Base-by-base conservation (phyloP, 2,797 vertebrate genomes). In the Muscicapa comitata region DNA sequence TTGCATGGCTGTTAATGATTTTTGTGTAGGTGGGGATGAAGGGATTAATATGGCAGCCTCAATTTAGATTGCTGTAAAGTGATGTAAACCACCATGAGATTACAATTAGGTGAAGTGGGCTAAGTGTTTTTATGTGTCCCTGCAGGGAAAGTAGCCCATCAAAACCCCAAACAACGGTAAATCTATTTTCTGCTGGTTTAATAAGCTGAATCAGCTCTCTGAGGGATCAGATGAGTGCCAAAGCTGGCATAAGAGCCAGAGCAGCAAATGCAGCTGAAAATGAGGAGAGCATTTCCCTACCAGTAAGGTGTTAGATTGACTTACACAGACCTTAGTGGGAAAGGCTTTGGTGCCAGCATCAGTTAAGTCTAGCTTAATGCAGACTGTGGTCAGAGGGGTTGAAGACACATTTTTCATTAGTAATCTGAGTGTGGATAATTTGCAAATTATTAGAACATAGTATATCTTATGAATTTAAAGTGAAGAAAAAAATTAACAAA, bases 91-190 rank as follows among this genome's bases (percentile, higher is more conserved):
- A 78, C 43, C 29, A 29, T 59, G 43, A 81, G 70, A 58, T 4
- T 72, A 66, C 83, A 93, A 75, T 92, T 78, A 88, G 35, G 62
- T 70, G 73, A 94, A 93, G 81, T 33, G 29, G 45, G 24, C 57
- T 76, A 76, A 94, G 82, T 86, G 88, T 11, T 94, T 92, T 91
- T 82, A 73, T 90, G n/a, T 78, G 79, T 88, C 73, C 62, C 76
- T 84, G 14, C 38, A 59, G 72, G 65, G 92, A 71, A 91, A 92
- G 54, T 53, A 86, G 50, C 58, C 63, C 40, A 85, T 88, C 59
- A 63, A 82, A 89, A 62, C 53, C 59, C 47, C n/a, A 43, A 88
- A 67, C 48, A 90, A 28, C 29, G 66, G 77, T 50, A 75, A 63
- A 90, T 90, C 48, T 74, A 15, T 86, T 82, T 91, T 79, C 55